Evolutionary conservation across 2,113 vertebrate genomes (phyloP).

Genomic region (Centropus bengalensis): DNA sequence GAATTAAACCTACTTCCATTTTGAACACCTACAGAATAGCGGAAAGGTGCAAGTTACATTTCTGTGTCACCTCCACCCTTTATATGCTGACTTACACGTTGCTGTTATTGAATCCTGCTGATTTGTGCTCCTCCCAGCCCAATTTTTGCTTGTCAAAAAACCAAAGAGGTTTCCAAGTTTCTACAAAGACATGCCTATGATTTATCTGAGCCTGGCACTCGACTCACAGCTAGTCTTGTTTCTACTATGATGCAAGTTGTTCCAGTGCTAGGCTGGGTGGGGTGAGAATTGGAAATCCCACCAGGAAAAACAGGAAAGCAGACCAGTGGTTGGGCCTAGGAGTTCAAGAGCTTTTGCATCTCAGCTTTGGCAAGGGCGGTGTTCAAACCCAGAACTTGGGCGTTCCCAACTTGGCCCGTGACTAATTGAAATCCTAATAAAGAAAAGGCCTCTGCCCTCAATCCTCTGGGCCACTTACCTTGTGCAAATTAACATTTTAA

Average conservation of each 20-base stretch:
- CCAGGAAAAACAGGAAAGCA: slow-evolving; percentile 45
- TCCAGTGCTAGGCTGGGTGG: not conserved
- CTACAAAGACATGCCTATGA: slow-evolving; percentile 37
- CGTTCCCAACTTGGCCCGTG: slow-evolving; percentile 59
- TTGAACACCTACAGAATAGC: not conserved
- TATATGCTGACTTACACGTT: slow-evolving; percentile 9
- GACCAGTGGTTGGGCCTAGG: not conserved
- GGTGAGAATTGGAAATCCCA: slow-evolving; percentile 43
- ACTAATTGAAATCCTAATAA: slow-evolving; percentile 77
- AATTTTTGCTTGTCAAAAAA: slow-evolving; percentile 40
- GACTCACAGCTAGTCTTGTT: not conserved
- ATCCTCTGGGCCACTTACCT: slow-evolving; percentile 67
- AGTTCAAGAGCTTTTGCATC: not conserved
- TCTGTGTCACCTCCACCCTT: not conserved
- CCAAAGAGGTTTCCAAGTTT: slow-evolving; percentile 52
- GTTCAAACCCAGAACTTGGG: slow-evolving; percentile 48
- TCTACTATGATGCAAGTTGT: not conserved
- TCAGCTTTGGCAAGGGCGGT: not conserved
- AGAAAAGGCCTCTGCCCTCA: slow-evolving; percentile 69
- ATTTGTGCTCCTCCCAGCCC: slow-evolving; percentile 45
- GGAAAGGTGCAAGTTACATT: not conserved
- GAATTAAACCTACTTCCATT: slow-evolving; percentile 27
- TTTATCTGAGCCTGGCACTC: slow-evolving; percentile 45
- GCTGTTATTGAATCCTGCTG: slow-evolving; percentile 55
- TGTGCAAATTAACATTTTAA: slow-evolving; percentile 77